Percentiles rank a stretch among this genome's conserved stretches.
Conservation (phyloP, 2,888 invertebrate species). For the Coleophora deauratella region DNA sequence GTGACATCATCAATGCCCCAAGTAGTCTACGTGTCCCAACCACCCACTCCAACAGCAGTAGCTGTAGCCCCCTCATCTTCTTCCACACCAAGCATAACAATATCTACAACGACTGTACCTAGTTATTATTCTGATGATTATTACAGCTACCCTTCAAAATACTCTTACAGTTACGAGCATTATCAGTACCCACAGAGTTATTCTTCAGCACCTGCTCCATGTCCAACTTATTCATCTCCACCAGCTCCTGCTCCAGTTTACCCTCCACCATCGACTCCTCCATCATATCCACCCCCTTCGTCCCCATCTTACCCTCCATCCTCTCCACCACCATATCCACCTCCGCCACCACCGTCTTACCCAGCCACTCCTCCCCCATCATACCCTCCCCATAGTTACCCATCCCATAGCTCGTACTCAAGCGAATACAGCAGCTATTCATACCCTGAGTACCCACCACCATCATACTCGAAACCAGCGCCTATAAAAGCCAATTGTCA, state of each 20-base stretch:
- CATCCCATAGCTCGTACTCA: not conserved
- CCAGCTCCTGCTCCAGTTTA: not conserved
- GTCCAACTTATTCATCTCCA: no score
- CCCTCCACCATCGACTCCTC: not conserved
- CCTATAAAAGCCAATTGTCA: not conserved
- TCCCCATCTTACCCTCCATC: not conserved
- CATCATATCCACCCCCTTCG: not conserved
- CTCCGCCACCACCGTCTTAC: not conserved
- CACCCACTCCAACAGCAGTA: slow-evolving; percentile 22
- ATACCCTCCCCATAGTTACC: not conserved
- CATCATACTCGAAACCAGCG: slow-evolving; percentile 7
- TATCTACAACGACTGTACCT: slow-evolving; percentile 17
- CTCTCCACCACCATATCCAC: not conserved
- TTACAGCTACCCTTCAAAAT: not conserved
- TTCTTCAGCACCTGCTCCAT: slow-evolving; percentile 12
- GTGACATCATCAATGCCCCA: slow-evolving; percentile 22
- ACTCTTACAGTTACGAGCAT: not conserved
- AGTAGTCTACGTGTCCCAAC: slow-evolving; percentile 34
- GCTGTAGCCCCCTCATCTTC: slow-evolving; percentile 22
- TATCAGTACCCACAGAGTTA: slow-evolving; percentile 1
- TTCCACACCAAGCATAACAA: slow-evolving; percentile 20
- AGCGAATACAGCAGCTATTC: not conserved
- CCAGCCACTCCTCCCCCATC: not conserved
- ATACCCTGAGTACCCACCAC: slow-evolving; percentile 2
- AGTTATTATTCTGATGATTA: slow-evolving; percentile 2